Evolutionary conservation across 1,140 invertebrate species (phyloP).

Genomic region (Lasioglossum baleicum): DNA sequence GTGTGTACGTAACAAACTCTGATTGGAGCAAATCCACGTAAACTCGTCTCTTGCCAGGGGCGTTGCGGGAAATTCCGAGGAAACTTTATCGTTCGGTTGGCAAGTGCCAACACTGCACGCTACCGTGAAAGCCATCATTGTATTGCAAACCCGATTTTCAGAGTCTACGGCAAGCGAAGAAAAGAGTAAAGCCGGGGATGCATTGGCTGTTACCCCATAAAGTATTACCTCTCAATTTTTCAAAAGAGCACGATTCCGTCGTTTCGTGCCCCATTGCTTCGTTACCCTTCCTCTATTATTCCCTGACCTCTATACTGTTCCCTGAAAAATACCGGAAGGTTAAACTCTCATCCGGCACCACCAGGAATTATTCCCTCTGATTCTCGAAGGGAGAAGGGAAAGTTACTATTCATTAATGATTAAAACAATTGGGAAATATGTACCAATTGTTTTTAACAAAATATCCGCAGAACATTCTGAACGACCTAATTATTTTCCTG

Average conservation of each 20-base stretch:
- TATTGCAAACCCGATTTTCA: conserved; percentile 48
- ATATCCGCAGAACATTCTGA: too few species aligned
- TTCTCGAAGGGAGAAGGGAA: too few species aligned
- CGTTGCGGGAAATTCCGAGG: conserved; percentile 43
- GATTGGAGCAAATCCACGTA: conserved; percentile 50
- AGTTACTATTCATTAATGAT: too few species aligned
- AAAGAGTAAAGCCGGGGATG: conserved; percentile 18
- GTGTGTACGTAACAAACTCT: conserved; percentile 49
- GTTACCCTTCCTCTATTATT: not conserved
- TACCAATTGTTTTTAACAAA: too few species aligned
- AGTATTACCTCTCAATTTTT: conserved; percentile 32
- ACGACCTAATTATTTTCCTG: too few species aligned
- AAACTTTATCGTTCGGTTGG: conserved; percentile 47
- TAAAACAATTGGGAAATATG: too few species aligned
- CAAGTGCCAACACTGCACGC: conserved; percentile 40
- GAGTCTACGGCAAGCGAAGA: conserved; percentile 18
- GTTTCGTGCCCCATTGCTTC: conserved; percentile 12
- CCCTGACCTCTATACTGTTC: too few species aligned
- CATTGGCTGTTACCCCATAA: conserved; percentile 19
- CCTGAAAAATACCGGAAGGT: not conserved
- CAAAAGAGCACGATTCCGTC: conserved; percentile 1
- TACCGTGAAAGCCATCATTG: conserved; percentile 38
- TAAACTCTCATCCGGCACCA: too few species aligned
- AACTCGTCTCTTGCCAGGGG: conserved; percentile 34
- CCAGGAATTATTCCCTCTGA: too few species aligned